Percentiles rank a stretch among this genome's conserved stretches.
phyloP scores from a whole-genome alignment of 2,888 invertebrate genomes.

The Eilema sororculum region DNA sequence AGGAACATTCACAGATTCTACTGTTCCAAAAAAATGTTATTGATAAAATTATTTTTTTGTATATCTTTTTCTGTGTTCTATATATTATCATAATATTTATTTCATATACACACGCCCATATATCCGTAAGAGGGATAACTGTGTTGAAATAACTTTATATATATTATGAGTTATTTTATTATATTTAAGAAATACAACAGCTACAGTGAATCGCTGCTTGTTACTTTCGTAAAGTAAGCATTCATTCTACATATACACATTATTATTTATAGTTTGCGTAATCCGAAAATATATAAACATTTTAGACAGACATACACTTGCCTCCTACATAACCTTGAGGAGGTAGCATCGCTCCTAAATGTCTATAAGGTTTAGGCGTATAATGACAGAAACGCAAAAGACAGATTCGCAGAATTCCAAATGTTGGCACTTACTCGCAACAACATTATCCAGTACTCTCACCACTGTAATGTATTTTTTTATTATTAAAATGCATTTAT shows the following conservation, averaged over 20 bases:
- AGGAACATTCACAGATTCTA: neutral
- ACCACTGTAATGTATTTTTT: too few species aligned
- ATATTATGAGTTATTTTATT: neutral
- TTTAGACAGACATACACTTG: neutral
- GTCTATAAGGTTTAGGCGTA: too few species aligned
- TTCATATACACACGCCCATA: neutral
- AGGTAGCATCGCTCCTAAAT: neutral
- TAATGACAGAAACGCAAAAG: too few species aligned
- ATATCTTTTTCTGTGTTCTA: neutral
- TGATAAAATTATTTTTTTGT: neutral
- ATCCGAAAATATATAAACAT: neutral
- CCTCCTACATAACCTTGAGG: neutral
- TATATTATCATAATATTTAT: neutral
- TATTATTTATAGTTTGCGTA: neutral
- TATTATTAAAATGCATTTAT: constrained; percentile 52
- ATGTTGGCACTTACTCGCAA: too few species aligned
- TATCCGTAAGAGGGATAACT: neutral
- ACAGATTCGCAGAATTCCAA: too few species aligned
- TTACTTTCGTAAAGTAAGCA: neutral
- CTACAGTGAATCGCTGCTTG: neutral
- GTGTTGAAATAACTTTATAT: neutral
- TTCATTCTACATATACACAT: neutral
- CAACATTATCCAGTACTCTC: too few species aligned
- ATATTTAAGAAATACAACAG: neutral
- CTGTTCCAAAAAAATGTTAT: neutral